Evolutionary conservation across 35 echinoderm and acorn worm species (phyloP), one percentile per base, ranked within the genome.

Genomic region (Hemicentrotus pulcherrimus): DNA sequence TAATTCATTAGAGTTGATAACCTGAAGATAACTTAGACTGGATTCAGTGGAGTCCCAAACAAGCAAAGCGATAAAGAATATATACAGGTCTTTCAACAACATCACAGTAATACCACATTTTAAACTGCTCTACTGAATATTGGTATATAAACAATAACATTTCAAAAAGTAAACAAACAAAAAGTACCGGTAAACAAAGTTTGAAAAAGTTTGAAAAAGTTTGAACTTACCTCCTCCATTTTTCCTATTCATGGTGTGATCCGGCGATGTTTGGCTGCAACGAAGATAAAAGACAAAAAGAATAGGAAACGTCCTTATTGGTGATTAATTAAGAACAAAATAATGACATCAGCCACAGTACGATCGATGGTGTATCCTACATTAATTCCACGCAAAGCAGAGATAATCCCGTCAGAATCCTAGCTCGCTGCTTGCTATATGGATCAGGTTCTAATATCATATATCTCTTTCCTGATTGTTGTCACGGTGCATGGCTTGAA

Each of bases 211-310:
- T 22, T 28, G 24, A 22, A 78, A 28, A 78, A 78, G 6, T 32
- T 33, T 90, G 5, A 14, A 90, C 88, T 90, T 19, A 90, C 88
- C 88, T 30, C 88, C 88, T 90, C 88, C 88, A 90, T 90, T 90
- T 47, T 41, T 90, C 46, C 88, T 90, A 90, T 90, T 90, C 88
- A 90, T 90, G 0, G 88, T 90, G 32, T 90, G 88, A 16, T 90
- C 88, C 88, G 88, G 88, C 45, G 88, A 90, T 47, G 88, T 90
- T 90, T 90, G 88, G 46, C 88, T 90, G 46, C 11, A 90, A 45
- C 12, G 46, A 22, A 45, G 88, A 45, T 11, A 28, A 47, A 45
- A 18, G 31, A 90, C 11, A 90, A 47, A 90, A 30, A 90, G 32
- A 90, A 47, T n/a, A 47, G 46, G 88, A 90, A 47, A 90, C 28